phyloP scores from a whole-genome alignment of 2,888 invertebrate species.

The Lithophane semibrunnea region DNA sequence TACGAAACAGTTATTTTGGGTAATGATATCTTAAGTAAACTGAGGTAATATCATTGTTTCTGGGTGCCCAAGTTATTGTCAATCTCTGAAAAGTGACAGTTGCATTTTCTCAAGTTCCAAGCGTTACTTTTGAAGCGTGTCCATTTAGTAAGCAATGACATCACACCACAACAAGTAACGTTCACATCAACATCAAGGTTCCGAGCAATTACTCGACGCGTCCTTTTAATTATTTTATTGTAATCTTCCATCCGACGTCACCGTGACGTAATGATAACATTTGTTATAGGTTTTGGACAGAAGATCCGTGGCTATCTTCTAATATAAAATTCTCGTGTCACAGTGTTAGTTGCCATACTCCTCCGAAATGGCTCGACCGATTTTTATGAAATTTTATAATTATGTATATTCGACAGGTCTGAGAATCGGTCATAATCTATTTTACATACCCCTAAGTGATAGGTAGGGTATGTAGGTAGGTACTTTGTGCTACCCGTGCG shows the following conservation, averaged over 20 bases:
- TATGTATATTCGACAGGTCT: too few relatives aligned
- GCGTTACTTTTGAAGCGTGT: not conserved
- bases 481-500: too few relatives aligned
- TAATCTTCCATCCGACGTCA: slow-evolving; percentile 28
- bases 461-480: too few relatives aligned
- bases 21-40: not conserved
- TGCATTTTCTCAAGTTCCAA: not conserved
- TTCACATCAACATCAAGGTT: slow-evolving; percentile 35
- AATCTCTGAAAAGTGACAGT: not conserved
- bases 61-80: not conserved
- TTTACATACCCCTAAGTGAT: too few relatives aligned
- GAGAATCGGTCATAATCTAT: too few relatives aligned
- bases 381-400: too few relatives aligned
- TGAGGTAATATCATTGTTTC: not conserved
- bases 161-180: slow-evolving; percentile 1
- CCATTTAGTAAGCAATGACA: slow-evolving; percentile 2
- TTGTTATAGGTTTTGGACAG: not conserved
- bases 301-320: not conserved
- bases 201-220: slow-evolving; percentile 18
- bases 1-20: not conserved
- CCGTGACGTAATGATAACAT: not conserved
- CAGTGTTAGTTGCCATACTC: too few relatives aligned
- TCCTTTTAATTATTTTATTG: slow-evolving; percentile 43
- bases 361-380: too few relatives aligned
- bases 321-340: too few relatives aligned